phyloP scores from a whole-genome alignment of 2,888 invertebrate genomes.

The Polyommatus iphigenia region DNA sequence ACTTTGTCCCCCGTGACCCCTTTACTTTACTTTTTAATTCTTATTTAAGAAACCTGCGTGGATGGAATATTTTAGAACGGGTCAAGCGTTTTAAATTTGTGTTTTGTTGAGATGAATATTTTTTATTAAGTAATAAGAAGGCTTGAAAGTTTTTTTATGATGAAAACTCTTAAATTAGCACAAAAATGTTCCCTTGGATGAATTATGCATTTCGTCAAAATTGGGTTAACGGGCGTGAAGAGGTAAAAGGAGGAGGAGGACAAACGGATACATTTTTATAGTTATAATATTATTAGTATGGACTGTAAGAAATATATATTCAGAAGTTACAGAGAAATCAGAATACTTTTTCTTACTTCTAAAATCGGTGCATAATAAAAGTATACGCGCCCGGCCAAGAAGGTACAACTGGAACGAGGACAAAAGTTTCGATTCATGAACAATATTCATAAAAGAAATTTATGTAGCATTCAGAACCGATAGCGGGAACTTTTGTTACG shows the following conservation, averaged over 20 bases:
- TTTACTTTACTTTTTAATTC: conserved; percentile 29
- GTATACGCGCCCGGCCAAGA: conserved; percentile 14
- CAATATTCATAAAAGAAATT: conserved; percentile 31
- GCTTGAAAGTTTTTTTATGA: not conserved
- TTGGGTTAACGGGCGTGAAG: not conserved
- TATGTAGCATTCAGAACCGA: conserved; percentile 30
- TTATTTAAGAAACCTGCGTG: conserved; percentile 10
- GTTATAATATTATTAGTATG: not conserved
- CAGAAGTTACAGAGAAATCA: not conserved
- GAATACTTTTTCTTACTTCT: not conserved
- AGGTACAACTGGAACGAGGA: conserved; percentile 25
- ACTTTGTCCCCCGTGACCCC: conserved; percentile 24
- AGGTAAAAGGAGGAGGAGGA: not conserved
- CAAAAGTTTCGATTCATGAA: conserved; percentile 30
- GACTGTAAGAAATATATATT: not conserved
- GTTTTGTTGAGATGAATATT: not conserved
- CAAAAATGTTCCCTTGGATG: not conserved
- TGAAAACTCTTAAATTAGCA: not conserved
- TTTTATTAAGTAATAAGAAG: not conserved
- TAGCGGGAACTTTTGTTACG: conserved; percentile 32
- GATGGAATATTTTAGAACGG: not conserved
- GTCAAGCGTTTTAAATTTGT: conserved; percentile 7
- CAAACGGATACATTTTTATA: not conserved
- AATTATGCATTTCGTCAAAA: not conserved
- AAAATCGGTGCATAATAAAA: conserved; percentile 13